Base-by-base conservation (phyloP, 2,888 invertebrate species). In the Automeris io region DNA sequence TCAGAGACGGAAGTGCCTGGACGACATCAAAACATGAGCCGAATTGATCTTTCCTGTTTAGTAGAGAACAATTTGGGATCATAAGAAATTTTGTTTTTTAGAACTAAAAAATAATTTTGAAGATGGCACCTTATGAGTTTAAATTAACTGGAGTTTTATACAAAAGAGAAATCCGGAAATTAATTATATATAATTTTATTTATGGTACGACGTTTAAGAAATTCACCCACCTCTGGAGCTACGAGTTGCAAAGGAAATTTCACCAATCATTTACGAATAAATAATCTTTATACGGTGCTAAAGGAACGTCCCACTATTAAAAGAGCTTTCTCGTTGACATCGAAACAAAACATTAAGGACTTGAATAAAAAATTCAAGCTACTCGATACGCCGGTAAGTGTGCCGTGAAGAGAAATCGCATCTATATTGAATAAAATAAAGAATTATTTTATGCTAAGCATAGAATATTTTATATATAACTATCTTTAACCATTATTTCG, bases 351-450 rank as follows among this genome's bases (percentile, higher is more conserved):
- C 16, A 29, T 16, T 29, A 29, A 29, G 29, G 29, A 29, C 16
- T 29, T 29, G 29, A 29, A 29, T 29, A n/a, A 29, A 16, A 29
- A 29, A 29, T 8, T 16, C 34, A 13, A 16, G 34, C 34, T 8
- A 34, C 2, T 23, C 34, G n/a, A 23, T 23, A 34, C 22, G 12
- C 23, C 16, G 12, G 23, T 34, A 23, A 23, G 34, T 34, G 9
- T 34, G 21, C 13, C 34, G 16, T 16, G 9, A 23, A 34, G 34
- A 23, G 34, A 34, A 34, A 34, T 34, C 34, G 34, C 34, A 4
- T 29, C 4, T 16, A 16, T 26, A 26, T 5, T 5, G n/a, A n/a
- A n/a, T n/a, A n/a, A n/a, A n/a, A n/a, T n/a, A n/a, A n/a, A n/a
- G n/a, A n/a, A n/a, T n/a, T 16, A 29, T 16, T 4, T 9, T 29